Percentiles rank a stretch among this genome's conserved stretches.
Evolutionary conservation across 2,113 vertebrate genomes (phyloP).

Genomic region (Meriones unguiculatus): DNA sequence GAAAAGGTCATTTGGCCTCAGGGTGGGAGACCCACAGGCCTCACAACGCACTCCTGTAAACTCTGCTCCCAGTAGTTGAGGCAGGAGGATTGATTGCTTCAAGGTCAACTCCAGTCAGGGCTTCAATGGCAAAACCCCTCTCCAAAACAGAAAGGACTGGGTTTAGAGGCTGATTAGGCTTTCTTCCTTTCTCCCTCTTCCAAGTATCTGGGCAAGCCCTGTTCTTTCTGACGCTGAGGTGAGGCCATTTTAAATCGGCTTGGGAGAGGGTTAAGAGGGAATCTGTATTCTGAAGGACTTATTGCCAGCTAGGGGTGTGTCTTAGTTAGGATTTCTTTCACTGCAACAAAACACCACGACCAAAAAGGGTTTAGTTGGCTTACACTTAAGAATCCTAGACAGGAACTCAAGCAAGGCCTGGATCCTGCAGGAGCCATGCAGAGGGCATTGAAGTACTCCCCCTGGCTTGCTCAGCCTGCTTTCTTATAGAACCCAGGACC

Average conservation of each 20-base stretch:
- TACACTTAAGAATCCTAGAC: too few relatives aligned
- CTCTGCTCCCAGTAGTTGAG: background rate
- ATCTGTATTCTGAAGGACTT: background rate
- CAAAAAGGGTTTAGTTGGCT: background rate
- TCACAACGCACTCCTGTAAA: background rate
- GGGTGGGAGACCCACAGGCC: too few relatives aligned
- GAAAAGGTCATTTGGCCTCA: background rate
- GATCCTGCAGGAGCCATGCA: too few relatives aligned
- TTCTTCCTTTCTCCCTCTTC: too few relatives aligned
- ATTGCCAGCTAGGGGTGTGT: background rate
- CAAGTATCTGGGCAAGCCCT: background rate
- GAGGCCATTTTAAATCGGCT: background rate
- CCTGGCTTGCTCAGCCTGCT: too few relatives aligned
- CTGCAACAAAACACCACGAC: background rate
- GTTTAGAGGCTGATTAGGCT: background rate
- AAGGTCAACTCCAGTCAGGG: too few relatives aligned
- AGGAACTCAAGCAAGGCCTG: too few relatives aligned
- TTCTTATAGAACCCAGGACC: too few relatives aligned
- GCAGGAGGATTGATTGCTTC: background rate
- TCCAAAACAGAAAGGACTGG: background rate
- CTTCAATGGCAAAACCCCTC: background rate
- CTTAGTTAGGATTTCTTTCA: background rate
- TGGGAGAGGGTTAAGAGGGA: background rate
- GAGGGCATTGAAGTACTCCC: too few relatives aligned
- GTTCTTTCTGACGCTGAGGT: background rate